phyloP scores from a whole-genome alignment of 37 sponge, comb jelly and placozoan species.

The Spongilla lacustris region DNA sequence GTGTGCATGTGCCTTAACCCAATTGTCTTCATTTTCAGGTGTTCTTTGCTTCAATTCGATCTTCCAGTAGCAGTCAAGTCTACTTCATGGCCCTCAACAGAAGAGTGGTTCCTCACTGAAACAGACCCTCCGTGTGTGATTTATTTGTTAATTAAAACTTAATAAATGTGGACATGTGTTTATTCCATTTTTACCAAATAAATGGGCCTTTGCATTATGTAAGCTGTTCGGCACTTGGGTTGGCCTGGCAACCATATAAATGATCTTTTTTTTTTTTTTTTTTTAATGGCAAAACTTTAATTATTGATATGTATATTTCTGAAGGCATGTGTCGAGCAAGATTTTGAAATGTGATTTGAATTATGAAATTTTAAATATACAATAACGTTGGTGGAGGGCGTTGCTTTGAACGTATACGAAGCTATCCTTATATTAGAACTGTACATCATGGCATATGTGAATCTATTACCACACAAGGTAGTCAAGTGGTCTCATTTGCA shows the following conservation, averaged over 20 bases:
- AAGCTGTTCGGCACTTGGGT: no score
- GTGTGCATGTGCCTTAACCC: background rate
- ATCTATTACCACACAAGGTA: background rate
- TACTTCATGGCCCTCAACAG: constrained; percentile 98
- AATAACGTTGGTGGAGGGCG: background rate
- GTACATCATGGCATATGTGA: background rate
- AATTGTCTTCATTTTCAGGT: constrained; percentile 53
- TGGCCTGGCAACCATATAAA: no score
- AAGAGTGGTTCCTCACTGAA: constrained; percentile 42
- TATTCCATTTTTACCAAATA: background rate
- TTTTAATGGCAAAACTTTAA: no score
- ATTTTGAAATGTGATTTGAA: no score
- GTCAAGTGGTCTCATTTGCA: background rate
- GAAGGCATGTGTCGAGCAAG: no score
- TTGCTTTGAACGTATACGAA: background rate
- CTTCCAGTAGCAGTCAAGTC: constrained; percentile 86
- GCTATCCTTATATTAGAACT: background rate
- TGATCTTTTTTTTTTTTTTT: no score
- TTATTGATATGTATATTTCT: no score
- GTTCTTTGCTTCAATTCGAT: constrained; percentile 94
- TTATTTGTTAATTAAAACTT: background rate
- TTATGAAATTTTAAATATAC: no score
- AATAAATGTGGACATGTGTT: background rate
- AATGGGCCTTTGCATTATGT: background rate
- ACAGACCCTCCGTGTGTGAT: background rate